A percentile compares a stretch with the other conserved stretches of the same genome.
These are phyloP conservation scores for Clitarchus hookeri DNA, from an alignment of 2,888 invertebrate species.

Conservation along the genomic window DNA sequence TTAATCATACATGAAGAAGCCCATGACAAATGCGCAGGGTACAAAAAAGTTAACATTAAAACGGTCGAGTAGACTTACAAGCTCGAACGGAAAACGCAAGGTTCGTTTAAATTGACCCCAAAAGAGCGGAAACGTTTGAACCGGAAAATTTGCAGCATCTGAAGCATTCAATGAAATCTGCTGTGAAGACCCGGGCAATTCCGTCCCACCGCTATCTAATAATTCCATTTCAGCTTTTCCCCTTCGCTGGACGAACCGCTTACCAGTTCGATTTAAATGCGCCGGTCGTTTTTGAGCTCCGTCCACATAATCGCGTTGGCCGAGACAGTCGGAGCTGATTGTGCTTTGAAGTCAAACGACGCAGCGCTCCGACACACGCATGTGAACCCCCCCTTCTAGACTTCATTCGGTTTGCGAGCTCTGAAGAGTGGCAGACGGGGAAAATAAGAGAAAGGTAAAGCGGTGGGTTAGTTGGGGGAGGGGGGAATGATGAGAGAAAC, in stretches of 20 bases:
- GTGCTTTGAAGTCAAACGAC: constrained; percentile 2
- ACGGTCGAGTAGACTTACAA: no score
- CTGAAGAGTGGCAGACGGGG: background rate
- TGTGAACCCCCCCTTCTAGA: background rate
- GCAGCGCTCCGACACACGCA: background rate
- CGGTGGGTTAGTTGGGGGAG: background rate
- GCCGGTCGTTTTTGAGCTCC: background rate
- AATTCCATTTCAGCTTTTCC: constrained; percentile 7
- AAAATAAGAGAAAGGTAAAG: background rate
- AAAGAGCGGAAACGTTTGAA: constrained; percentile 8
- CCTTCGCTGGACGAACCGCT: background rate
- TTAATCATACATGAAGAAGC: no score
- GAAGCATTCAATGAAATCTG: background rate
- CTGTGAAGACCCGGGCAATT: background rate
- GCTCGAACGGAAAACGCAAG: no score
- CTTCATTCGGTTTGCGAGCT: background rate
- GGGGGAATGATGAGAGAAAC: background rate
- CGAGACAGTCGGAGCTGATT: constrained; percentile 6
- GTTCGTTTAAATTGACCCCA: background rate
- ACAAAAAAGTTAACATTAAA: no score
- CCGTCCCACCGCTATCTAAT: background rate
- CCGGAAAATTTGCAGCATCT: background rate
- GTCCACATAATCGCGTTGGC: constrained; percentile 14
- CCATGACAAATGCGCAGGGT: no score
- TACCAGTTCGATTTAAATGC: constrained; percentile 2